Percentiles rank a stretch among this genome's conserved stretches.
These are phyloP conservation scores for Chaetodon trifasciatus DNA, from an alignment of 2,797 vertebrate species.

Conservation along the genomic window DNA sequence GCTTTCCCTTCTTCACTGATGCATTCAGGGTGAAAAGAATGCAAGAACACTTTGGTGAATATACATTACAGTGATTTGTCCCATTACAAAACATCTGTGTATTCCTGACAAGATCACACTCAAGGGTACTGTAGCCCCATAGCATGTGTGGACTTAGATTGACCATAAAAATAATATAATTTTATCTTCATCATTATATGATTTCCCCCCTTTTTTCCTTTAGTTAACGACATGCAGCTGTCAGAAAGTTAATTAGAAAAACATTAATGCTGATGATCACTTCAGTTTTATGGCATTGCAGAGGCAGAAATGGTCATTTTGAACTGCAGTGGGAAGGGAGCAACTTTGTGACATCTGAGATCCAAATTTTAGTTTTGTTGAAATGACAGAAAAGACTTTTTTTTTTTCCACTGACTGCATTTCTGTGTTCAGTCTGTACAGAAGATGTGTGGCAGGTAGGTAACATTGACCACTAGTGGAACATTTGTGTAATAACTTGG, in stretches of 20 bases:
- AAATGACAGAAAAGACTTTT: background rate
- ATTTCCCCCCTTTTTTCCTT: background rate
- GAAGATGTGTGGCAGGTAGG: background rate
- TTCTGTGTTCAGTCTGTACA: background rate
- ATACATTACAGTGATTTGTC: background rate
- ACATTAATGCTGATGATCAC: background rate
- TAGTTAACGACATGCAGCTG: background rate
- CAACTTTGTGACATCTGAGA: background rate
- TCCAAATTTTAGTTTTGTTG: background rate
- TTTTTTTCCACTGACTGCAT: background rate
- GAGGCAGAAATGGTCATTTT: background rate
- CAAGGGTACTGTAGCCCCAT: background rate
- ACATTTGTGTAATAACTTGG: background rate
- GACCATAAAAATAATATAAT: background rate
- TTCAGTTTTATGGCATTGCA: background rate
- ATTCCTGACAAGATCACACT: background rate
- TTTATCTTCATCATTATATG: background rate
- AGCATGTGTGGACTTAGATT: background rate
- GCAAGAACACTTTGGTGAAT: background rate
- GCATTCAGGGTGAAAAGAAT: background rate
- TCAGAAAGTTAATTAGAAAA: background rate
- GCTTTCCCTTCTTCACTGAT: background rate
- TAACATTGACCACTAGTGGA: conserved; percentile 25
- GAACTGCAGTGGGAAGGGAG: background rate
- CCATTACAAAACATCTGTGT: background rate